A percentile compares a stretch with the other conserved stretches of the same genome.
These are phyloP conservation scores for Diplodus puntazzo DNA, from an alignment of 2,797 vertebrate species.

Conservation along the genomic window DNA sequence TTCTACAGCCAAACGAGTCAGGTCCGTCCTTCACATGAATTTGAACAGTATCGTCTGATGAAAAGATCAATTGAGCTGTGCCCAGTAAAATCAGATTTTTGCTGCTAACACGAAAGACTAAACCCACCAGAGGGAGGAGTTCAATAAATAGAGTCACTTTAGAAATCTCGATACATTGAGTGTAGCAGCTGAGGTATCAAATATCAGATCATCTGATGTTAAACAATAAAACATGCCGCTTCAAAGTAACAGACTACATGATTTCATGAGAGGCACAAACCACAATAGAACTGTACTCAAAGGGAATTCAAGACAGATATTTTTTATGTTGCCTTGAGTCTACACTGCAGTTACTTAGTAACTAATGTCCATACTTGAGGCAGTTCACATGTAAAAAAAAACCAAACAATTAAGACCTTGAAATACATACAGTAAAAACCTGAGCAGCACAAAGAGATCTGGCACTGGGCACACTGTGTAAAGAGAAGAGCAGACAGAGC, in stretches of 20 bases:
- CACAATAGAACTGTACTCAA: neutral
- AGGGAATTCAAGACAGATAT: neutral
- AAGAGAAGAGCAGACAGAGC: slow-evolving; percentile 28
- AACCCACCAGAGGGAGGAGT: slow-evolving; percentile 22
- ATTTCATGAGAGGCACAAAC: slow-evolving; percentile 3
- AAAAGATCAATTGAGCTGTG: slow-evolving; percentile 42
- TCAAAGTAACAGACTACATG: slow-evolving; percentile 6
- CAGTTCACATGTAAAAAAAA: neutral
- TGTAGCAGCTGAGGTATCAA: slow-evolving; percentile 7
- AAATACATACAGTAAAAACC: neutral
- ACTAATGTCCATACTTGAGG: neutral
- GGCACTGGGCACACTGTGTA: slow-evolving; percentile 19
- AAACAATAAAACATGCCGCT: slow-evolving; percentile 10
- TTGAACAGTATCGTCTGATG: slow-evolving; percentile 17
- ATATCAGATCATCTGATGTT: slow-evolving; percentile 1
- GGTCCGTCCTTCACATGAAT: slow-evolving; percentile 5
- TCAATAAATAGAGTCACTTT: slow-evolving; percentile 41
- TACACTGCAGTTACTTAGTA: neutral
- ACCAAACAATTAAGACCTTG: neutral
- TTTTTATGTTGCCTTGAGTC: neutral
- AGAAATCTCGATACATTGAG: slow-evolving; percentile 5
- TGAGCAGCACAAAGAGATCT: neutral
- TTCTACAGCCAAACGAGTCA: neutral
- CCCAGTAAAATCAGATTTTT: slow-evolving; percentile 20
- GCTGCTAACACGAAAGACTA: slow-evolving; percentile 26